Evolutionary conservation across 2,888 invertebrate species (phyloP).

Genomic region (Leptinotarsa peninsularis): DNA sequence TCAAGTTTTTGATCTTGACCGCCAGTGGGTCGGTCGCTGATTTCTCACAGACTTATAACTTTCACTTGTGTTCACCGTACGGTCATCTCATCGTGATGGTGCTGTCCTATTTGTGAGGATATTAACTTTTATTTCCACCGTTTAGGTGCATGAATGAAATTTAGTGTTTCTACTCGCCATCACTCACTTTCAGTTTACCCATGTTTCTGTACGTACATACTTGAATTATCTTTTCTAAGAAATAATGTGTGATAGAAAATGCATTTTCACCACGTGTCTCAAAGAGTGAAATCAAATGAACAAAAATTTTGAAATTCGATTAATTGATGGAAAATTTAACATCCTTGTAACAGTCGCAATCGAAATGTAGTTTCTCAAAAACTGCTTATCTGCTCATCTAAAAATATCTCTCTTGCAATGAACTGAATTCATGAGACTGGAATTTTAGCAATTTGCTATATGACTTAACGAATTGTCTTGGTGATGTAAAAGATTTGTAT

Average conservation of each 20-base stretch:
- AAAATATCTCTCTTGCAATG: no score
- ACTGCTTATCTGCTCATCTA: no score
- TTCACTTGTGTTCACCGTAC: constrained; percentile 44
- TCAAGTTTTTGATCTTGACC: constrained; percentile 50
- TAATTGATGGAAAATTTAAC: no score
- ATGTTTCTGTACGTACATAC: constrained; percentile 17
- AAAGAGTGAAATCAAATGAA: no score
- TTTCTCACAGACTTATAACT: constrained; percentile 54
- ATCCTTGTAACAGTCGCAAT: no score
- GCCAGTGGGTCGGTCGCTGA: constrained; percentile 53
- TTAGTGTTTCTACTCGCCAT: constrained; percentile 28
- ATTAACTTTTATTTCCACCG: constrained; percentile 35
- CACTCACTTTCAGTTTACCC: constrained; percentile 35
- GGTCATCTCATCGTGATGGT: constrained; percentile 31
- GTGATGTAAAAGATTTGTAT: no score
- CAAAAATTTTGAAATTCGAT: no score
- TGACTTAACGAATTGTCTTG: no score
- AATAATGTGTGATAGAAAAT: neutral
- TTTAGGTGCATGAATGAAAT: constrained; percentile 29
- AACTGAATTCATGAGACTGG: no score
- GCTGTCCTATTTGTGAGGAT: constrained; percentile 36
- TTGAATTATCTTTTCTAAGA: neutral
- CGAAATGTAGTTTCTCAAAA: no score
- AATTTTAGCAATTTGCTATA: no score
- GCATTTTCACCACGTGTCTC: neutral